Evolutionary conservation across 2,888 invertebrate genomes (phyloP).

Genomic region (Hemistola chrysoprasaria): DNA sequence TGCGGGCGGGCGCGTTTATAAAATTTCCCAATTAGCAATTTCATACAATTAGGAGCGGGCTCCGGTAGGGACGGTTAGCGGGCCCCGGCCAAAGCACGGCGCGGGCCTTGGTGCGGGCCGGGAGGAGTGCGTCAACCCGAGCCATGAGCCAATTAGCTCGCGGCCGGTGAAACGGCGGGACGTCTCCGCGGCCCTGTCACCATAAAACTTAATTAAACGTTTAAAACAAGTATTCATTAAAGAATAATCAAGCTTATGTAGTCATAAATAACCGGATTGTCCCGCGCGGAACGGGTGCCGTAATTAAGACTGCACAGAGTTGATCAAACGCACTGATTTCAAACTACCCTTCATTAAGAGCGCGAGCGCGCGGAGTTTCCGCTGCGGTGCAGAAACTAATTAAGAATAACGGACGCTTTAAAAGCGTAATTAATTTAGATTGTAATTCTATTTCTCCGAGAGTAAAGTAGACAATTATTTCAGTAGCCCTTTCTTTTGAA

Average conservation of each 20-base stretch:
- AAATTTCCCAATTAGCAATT: slow-evolving; percentile 83
- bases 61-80: slow-evolving; percentile 45
- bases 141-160: slow-evolving; percentile 82
- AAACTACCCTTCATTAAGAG: slow-evolving; percentile 82
- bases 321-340: slow-evolving; percentile 83
- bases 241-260: slow-evolving; percentile 84
- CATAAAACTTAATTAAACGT: slow-evolving; percentile 84
- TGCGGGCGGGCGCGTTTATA: slow-evolving; percentile 78
- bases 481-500: slow-evolving; percentile 79
- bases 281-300: slow-evolving; percentile 80
- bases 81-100: slow-evolving; percentile 35
- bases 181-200: slow-evolving; percentile 77
- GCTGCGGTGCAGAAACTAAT: slow-evolving; percentile 82
- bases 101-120: no score
- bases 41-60: slow-evolving; percentile 78
- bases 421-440: slow-evolving; percentile 83
- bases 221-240: slow-evolving; percentile 84
- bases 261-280: slow-evolving; percentile 83
- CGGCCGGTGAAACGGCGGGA: slow-evolving; percentile 78
- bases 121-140: slow-evolving; percentile 76
- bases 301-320: slow-evolving; percentile 83
- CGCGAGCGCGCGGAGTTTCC: slow-evolving; percentile 71
- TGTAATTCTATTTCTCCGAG: slow-evolving; percentile 81
- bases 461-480: slow-evolving; percentile 82
- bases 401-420: slow-evolving; percentile 83